A percentile compares a stretch with the other conserved stretches of the same genome.
These are phyloP conservation scores for Pteria penguin DNA, from an alignment of 2,888 invertebrate species.

Conservation along the genomic window DNA sequence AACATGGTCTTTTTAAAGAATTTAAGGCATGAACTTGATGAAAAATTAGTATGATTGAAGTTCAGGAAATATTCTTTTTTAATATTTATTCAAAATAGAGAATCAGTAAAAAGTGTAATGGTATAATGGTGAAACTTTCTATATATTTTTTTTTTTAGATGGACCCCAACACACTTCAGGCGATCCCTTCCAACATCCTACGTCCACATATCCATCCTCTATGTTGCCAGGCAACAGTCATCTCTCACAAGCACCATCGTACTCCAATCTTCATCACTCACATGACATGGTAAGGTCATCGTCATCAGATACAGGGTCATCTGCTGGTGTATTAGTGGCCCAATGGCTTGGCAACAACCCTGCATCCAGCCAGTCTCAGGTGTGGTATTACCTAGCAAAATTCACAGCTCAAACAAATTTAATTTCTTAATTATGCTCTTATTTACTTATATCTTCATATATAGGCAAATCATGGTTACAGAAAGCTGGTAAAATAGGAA, in stretches of 20 bases:
- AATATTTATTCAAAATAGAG: no score
- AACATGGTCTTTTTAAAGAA: no score
- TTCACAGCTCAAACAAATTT: background rate
- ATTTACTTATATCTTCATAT: no score
- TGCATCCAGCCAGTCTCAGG: background rate
- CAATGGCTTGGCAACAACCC: conserved; percentile 27
- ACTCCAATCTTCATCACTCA: conserved; percentile 77
- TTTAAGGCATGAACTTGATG: no score
- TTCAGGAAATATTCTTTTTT: no score
- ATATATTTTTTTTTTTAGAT: no score
- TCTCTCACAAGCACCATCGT: conserved; percentile 79
- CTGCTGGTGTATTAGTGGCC: conserved; percentile 22
- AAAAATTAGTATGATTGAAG: no score
- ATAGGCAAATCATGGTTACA: no score
- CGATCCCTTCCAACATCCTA: conserved; percentile 77
- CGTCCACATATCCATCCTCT: conserved; percentile 76
- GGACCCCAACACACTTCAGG: conserved; percentile 23
- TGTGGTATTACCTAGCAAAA: background rate
- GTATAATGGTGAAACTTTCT: no score
- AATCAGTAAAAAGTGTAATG: no score
- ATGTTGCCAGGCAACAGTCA: conserved; percentile 76
- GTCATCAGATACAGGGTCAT: conserved; percentile 4
- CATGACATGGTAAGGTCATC: conserved; percentile 70
- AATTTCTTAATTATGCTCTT: no score
- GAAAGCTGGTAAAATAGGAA: no score